Evolutionary conservation across 2,888 invertebrate species (phyloP), one percentile per base, ranked within the genome.

Genomic region (Bembecia ichneumoniformis): DNA sequence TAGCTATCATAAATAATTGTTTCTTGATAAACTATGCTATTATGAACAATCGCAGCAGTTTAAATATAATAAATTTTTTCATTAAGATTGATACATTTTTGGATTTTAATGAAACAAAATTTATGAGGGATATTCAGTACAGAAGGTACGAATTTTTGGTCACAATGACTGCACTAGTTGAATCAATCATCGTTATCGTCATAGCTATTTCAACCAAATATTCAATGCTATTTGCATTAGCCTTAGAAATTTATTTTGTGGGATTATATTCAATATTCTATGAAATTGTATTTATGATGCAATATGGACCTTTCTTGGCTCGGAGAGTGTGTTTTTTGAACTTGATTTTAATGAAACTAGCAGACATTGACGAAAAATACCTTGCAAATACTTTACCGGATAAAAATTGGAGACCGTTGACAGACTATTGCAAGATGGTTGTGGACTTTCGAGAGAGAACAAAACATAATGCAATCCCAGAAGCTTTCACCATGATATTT

Each of bases 291-390:
- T 40, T 40, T 40, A 40, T 14, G 14, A 53, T 44, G 55, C 40
- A 13, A 7, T 14, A 40, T 13, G 11, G 40, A 5, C 14, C 58
- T 0, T 71, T 67, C 35, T 47, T 76, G 4, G 61, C 64, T 2
- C 50, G 71, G 35, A 66, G 82, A 55, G 57, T 63, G n/a, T 64
- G 69, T 17, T 82, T 74, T 36, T 49, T 83, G 3, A 83, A 82
- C 50, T 62, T 77, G 0, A 70, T 78, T 14, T 56, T 83, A 44
- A 64, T 77, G 50, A 80, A 77, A 56, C 51, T 59, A 1, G 66
- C 68, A 1, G 59, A 71, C 0, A 59, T 79, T 40, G 67, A 76
- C 11, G 50, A 63, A 3, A 58, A 68, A 2, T 71, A 74, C 47
- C 58, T 82, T 44, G 72, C 75, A 0, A 70, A 51, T 40, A 40